These are phyloP conservation scores for Ceriagrion tenellum DNA, from an alignment of 2,888 invertebrate species.

Conservation along the genomic window DNA sequence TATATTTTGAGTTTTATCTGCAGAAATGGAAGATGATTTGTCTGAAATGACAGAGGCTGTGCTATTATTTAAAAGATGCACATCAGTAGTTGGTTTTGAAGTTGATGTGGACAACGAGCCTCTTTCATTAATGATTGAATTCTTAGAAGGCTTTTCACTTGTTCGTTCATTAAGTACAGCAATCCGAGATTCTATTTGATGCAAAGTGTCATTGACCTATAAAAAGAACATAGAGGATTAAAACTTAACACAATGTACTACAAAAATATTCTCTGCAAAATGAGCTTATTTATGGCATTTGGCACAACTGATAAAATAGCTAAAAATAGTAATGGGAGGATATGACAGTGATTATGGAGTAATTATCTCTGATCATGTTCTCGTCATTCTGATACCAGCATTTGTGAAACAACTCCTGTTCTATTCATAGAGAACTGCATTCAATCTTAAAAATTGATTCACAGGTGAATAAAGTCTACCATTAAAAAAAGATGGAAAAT, in stretches of 20 bases:
- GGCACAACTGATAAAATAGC: neutral
- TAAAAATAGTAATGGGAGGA: neutral
- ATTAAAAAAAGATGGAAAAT: no score
- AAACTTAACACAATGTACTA: neutral
- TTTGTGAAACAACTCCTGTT: no score
- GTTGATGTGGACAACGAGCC: neutral
- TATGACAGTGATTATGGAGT: no score
- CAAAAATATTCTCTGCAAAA: neutral
- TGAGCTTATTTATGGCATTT: neutral
- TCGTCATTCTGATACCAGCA: no score
- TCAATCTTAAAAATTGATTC: no score
- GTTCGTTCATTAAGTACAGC: neutral
- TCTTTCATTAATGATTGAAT: neutral
- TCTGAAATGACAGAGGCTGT: neutral
- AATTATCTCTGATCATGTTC: neutral
- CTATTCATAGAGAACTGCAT: no score
- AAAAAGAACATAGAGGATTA: neutral
- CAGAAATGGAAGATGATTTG: neutral
- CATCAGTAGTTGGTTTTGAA: neutral
- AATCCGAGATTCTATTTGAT: neutral
- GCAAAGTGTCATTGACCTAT: slow-evolving; percentile 9
- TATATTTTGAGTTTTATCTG: neutral
- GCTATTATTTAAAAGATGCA: neutral
- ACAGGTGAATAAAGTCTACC: no score
- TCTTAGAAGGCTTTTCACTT: neutral